phyloP scores from a whole-genome alignment of 1,140 invertebrate genomes.

The Paracyclopina nana region DNA sequence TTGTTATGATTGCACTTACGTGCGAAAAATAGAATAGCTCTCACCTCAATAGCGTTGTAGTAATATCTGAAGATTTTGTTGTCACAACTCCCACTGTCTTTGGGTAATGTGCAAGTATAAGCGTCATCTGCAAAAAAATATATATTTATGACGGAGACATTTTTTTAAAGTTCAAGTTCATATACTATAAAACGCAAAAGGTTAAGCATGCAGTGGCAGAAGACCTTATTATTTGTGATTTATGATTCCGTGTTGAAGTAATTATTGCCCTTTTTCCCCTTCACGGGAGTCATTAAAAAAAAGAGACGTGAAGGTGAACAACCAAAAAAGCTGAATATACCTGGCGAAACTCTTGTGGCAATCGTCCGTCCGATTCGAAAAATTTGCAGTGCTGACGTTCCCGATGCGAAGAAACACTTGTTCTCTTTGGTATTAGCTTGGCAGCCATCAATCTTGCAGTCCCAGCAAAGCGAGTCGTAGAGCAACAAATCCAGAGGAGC shows the following conservation, averaged over 20 bases:
- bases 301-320: neutral
- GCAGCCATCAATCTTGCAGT: conserved; percentile 10
- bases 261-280: too few relatives aligned
- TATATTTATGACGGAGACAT: neutral
- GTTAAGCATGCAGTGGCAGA: too few relatives aligned
- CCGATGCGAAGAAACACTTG: conserved; percentile 7
- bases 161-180: neutral
- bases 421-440: conserved; percentile 11
- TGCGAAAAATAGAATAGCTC: neutral
- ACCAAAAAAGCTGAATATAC: neutral
- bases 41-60: conserved; percentile 15
- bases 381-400: conserved; percentile 7
- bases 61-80: conserved; percentile 17
- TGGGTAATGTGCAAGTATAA: conserved; percentile 6
- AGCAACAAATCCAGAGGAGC: conserved; percentile 12
- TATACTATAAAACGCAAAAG: too few relatives aligned
- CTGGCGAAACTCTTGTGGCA: neutral
- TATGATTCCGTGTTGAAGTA: too few relatives aligned
- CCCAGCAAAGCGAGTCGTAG: conserved; percentile 15
- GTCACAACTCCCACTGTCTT: conserved; percentile 14
- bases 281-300: too few relatives aligned
- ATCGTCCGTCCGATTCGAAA: conserved; percentile 5
- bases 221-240: too few relatives aligned
- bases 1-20: neutral
- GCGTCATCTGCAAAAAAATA: conserved; percentile 14